Evolutionary conservation across 1,140 invertebrate species (phyloP).

Genomic region (Megalonaias nervosa): DNA sequence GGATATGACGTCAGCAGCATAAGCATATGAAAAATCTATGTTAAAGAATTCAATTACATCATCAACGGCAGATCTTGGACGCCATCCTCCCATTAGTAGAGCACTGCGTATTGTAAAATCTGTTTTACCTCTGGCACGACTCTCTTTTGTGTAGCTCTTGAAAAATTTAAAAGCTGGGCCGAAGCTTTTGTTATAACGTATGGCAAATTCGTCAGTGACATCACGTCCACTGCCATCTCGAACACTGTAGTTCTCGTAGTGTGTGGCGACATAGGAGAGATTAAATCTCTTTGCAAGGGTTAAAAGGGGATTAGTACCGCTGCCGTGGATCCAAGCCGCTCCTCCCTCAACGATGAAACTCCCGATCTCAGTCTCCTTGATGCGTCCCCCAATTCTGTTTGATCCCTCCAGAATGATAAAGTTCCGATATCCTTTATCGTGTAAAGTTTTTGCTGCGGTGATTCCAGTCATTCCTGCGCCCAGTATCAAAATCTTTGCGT

Average conservation of each 20-base stretch:
- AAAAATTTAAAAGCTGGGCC: too few species aligned
- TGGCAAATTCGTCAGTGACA: too few species aligned
- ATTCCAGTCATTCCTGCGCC: too few species aligned
- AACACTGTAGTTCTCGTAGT: too few species aligned
- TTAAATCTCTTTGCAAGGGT: background rate
- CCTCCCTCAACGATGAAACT: background rate
- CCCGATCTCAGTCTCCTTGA: background rate
- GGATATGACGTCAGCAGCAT: conserved; percentile 3
- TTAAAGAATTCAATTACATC: conserved; percentile 17
- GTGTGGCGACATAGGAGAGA: background rate
- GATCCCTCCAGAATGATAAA: conserved; percentile 2
- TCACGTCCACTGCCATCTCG: too few species aligned
- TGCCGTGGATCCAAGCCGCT: background rate
- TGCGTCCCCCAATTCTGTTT: background rate
- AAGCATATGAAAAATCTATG: conserved; percentile 21
- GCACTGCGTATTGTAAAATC: conserved; percentile 21
- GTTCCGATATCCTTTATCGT: background rate
- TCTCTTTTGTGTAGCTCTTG: background rate
- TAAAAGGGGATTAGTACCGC: background rate
- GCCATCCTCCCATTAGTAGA: conserved; percentile 14
- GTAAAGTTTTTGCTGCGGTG: too few species aligned
- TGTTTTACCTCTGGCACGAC: background rate
- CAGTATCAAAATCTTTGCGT: too few species aligned
- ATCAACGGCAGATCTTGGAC: conserved; percentile 8
- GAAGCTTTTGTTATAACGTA: too few species aligned